Evolutionary conservation across 2,888 invertebrate species (phyloP).

Genomic region (Pyrrhia umbra): DNA sequence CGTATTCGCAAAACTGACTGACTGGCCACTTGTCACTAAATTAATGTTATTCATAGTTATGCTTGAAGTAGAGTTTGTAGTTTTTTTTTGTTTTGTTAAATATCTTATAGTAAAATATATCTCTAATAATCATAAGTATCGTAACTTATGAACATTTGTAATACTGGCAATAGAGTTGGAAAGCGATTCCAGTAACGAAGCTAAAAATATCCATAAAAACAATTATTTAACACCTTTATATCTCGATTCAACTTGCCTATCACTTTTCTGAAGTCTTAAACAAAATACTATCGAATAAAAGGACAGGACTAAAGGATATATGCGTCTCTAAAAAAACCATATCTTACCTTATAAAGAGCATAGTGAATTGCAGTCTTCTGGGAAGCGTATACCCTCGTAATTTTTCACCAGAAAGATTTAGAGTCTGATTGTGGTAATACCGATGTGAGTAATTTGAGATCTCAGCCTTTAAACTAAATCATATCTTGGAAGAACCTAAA

Average conservation of each 20-base stretch:
- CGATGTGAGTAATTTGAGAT: constrained; percentile 1
- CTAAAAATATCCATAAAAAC: no score
- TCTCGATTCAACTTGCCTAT: no score
- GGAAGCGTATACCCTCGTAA: constrained; percentile 2
- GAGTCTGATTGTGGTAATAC: neutral
- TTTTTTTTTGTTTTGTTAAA: neutral
- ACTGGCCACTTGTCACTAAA: neutral
- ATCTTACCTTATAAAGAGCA: neutral
- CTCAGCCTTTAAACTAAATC: neutral
- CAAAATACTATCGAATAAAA: no score
- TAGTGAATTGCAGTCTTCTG: neutral
- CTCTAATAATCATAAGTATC: no score
- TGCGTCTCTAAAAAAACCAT: no score
- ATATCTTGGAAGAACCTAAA: neutral
- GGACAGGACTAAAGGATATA: no score
- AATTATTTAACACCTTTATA: no score
- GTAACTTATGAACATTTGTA: no score
- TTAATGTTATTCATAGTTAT: neutral
- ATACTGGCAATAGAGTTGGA: no score
- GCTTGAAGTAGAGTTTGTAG: neutral
- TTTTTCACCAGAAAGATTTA: neutral
- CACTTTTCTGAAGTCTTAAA: no score
- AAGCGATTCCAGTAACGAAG: no score
- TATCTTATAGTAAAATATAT: neutral
- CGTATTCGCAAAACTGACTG: neutral